These are phyloP conservation scores for Albula goreensis DNA, from an alignment of 2,113 vertebrate species.

Conservation along the genomic window DNA sequence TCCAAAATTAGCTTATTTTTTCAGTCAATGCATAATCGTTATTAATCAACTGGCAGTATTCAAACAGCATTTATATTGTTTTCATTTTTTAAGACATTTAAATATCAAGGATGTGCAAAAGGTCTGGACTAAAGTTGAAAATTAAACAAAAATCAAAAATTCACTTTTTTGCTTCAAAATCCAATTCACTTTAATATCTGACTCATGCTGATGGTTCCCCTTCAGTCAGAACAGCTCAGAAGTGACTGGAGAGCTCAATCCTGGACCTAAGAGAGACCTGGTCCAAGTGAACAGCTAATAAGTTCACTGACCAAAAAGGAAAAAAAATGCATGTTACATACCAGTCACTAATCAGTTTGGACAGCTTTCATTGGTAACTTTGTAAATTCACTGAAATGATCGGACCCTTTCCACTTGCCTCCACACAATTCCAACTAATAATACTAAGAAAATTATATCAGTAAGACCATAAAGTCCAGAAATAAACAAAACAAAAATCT, in stretches of 20 bases:
- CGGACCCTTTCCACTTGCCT: background rate
- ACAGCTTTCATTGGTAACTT: background rate
- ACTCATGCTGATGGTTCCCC: background rate
- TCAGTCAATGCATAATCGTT: slow-evolving; percentile 84
- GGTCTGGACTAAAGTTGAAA: slow-evolving; percentile 68
- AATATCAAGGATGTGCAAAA: slow-evolving; percentile 90
- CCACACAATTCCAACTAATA: background rate
- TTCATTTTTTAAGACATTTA: slow-evolving; percentile 82
- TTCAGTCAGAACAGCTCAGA: background rate
- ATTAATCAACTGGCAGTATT: slow-evolving; percentile 84
- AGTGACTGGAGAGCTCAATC: background rate
- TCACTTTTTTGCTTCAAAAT: slow-evolving; percentile 21
- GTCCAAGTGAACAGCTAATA: slow-evolving; percentile 10
- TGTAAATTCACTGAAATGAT: slow-evolving; percentile 2
- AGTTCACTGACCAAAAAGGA: background rate
- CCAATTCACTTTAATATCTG: slow-evolving; percentile 2
- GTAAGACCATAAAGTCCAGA: background rate
- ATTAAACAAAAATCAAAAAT: slow-evolving; percentile 7
- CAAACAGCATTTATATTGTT: slow-evolving; percentile 78
- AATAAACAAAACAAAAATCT: background rate
- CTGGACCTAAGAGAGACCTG: background rate
- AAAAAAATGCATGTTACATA: background rate
- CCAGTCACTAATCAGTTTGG: background rate
- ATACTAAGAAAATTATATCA: background rate
- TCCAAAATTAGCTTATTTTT: slow-evolving; percentile 96